These are phyloP conservation scores for Trachymyrmex septentrionalis DNA, from an alignment of 1,140 invertebrate genomes.

Conservation along the genomic window DNA sequence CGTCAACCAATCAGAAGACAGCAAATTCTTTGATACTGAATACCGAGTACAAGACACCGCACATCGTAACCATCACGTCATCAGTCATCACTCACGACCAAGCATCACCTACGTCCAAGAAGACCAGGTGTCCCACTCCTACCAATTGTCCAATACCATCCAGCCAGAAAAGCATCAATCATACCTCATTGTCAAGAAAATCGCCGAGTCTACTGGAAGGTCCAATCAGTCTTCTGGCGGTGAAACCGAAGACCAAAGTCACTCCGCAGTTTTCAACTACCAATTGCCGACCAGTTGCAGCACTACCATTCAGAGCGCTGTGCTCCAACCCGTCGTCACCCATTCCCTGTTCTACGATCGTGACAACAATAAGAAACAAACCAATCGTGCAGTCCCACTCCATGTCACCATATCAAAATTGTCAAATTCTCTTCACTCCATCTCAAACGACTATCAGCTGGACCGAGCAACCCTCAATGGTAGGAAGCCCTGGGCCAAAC, in stretches of 20 bases:
- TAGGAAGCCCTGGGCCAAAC: conserved; percentile 63
- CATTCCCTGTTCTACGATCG: conserved; percentile 62
- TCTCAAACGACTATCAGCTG: conserved; percentile 64
- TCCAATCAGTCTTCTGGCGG: conserved; percentile 50
- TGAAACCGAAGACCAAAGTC: conserved; percentile 62
- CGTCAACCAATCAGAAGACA: conserved; percentile 61
- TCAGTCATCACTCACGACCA: conserved; percentile 74
- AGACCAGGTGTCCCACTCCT: conserved; percentile 70
- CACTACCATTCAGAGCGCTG: conserved; percentile 57
- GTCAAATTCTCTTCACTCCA: conserved; percentile 59
- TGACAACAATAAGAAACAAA: conserved; percentile 71
- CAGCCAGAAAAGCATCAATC: conserved; percentile 76
- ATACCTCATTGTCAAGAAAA: conserved; percentile 82
- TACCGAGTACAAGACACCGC: conserved; percentile 63
- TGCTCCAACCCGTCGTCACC: conserved; percentile 57
- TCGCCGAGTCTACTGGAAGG: conserved; percentile 70
- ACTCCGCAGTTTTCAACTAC: conserved; percentile 66
- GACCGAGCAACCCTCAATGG: conserved; percentile 70
- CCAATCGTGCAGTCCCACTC: conserved; percentile 72
- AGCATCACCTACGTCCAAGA: conserved; percentile 73
- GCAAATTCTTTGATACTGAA: conserved; percentile 59
- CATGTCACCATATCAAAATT: conserved; percentile 71
- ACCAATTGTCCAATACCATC: conserved; percentile 67
- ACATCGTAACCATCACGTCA: conserved; percentile 68
- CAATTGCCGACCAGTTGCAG: conserved; percentile 71